A percentile compares a stretch with the other conserved stretches of the same genome.
Conservation (phyloP, 2,888 invertebrate genomes). For the Ceramica pisi region DNA sequence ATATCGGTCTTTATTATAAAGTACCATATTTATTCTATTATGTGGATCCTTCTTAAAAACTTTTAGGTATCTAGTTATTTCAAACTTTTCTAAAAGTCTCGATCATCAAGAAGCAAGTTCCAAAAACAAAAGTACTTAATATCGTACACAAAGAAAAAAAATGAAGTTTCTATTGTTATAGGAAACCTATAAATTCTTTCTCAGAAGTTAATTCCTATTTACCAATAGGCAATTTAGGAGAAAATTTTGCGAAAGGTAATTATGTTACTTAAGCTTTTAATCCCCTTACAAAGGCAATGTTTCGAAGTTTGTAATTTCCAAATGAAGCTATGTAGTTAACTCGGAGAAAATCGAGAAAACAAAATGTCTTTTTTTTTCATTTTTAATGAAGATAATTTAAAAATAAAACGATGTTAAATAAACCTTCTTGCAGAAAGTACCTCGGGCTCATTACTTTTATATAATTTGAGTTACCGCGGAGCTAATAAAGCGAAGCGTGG, state of each 20-base stretch:
- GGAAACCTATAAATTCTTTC: conserved; percentile 23
- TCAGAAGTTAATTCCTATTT: conserved; percentile 34
- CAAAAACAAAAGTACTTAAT: neutral
- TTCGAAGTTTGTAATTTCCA: conserved; percentile 71
- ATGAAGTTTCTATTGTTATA: neutral
- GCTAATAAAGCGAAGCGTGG: conserved; percentile 40
- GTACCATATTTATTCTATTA: too few relatives aligned
- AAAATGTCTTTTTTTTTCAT: conserved; percentile 22
- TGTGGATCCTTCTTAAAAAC: too few relatives aligned
- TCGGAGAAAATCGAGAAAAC: conserved; percentile 39
- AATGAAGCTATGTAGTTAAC: conserved; percentile 67
- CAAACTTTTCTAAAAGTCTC: neutral
- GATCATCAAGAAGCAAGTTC: neutral
- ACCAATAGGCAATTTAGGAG: conserved; percentile 61
- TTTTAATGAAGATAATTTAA: conserved; percentile 23
- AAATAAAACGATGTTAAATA: conserved; percentile 24
- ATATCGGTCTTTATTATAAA: too few relatives aligned
- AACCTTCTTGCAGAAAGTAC: conserved; percentile 32
- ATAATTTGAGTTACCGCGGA: conserved; percentile 51
- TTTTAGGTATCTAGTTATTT: too few relatives aligned
- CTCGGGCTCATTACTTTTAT: conserved; percentile 46
- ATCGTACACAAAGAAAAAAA: neutral
- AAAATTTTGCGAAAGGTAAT: conserved; percentile 72
- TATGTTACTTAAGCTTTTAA: conserved; percentile 74
- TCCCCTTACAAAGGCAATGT: conserved; percentile 71